Base-by-base conservation (phyloP, 2,888 invertebrate species). In the Caenorhabditis virilis region DNA sequence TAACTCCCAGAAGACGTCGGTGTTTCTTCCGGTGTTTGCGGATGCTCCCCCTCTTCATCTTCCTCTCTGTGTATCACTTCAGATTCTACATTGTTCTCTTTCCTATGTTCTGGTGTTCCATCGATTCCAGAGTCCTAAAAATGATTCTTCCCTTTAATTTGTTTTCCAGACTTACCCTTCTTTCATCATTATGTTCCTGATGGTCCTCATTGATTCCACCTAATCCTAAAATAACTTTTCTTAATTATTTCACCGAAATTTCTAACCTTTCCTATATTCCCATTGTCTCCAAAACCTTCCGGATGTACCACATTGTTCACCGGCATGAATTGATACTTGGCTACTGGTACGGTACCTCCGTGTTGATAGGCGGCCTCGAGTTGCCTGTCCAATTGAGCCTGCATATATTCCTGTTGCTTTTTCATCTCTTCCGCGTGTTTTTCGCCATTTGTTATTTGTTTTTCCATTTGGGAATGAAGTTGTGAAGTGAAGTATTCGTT, bases 401-500 rank as follows among this genome's bases (percentile, higher is more conserved):
- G 53, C 54, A 70, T 55, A 39, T 49, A 35, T 35, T 69, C 69
- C 49, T 73, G 72, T 33, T 73, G 72, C 35, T 69, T 73, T 25
- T 53, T 58, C 41, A 70, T 59, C 25, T 73, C 70, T 23, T 73
- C 70, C 25, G 63, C 62, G 45, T 73, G 62, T 41, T 66, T 69
- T 20, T 71, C 60, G n/a, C 59, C 63, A 13, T 55, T 48, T 20
- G 35, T 43, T 13, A 74, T 62, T 22, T 76, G 69, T 27, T 70
- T 68, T 23, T 76, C 69, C 74, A 76, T 74, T 48, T 74, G 72
- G 6, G 63, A 15, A 46, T 72, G 72, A 7, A 72, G 36, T 51
- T 72, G 67, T n/a, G 70, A 54, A 13, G 76, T 76, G 57, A 76
- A 74, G 25, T 76, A 76, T 27, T 76, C 76, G 53, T 76, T 76